phyloP scores from a whole-genome alignment of 2,797 vertebrate species.

The Darevskia nairensis region DNA sequence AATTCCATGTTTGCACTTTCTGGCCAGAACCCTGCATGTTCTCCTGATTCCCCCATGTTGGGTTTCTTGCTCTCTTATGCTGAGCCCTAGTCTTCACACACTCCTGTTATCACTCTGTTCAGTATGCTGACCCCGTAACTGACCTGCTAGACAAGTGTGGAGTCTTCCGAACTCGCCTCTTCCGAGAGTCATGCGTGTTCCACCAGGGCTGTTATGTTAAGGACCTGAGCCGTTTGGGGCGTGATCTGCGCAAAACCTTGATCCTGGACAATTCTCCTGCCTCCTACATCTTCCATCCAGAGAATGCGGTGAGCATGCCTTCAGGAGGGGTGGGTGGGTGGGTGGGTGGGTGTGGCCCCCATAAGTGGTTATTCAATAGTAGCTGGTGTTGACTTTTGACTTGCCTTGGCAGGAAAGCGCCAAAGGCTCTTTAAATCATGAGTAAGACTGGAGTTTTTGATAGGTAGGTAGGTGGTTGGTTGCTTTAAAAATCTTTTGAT shows the following conservation, averaged over 20 bases:
- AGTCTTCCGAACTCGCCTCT: conserved; percentile 87
- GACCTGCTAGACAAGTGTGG: conserved; percentile 88
- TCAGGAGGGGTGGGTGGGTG: too few relatives aligned
- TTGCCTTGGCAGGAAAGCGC: background rate
- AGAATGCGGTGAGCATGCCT: conserved; percentile 88
- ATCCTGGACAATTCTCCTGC: conserved; percentile 94
- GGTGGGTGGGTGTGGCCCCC: too few relatives aligned
- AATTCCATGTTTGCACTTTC: background rate
- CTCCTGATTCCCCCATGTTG: background rate
- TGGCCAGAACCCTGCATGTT: background rate
- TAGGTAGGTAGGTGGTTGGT: background rate
- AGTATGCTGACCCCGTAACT: conserved; percentile 94
- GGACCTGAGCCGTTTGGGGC: conserved; percentile 89
- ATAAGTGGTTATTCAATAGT: background rate
- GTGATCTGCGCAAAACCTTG: conserved; percentile 90
- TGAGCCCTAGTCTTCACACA: background rate
- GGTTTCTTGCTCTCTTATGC: background rate
- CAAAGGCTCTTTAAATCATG: background rate
- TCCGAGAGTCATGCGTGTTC: conserved; percentile 94
- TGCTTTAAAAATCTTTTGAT: background rate
- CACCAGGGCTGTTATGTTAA: conserved; percentile 95
- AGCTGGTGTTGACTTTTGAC: background rate
- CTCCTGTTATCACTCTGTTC: background rate
- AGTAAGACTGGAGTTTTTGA: background rate
- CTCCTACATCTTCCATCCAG: conserved; percentile 93